A percentile compares a stretch with the other conserved stretches of the same genome.
These are phyloP conservation scores for Aradus depressus DNA, from an alignment of 2,888 invertebrate species.

Conservation along the genomic window DNA sequence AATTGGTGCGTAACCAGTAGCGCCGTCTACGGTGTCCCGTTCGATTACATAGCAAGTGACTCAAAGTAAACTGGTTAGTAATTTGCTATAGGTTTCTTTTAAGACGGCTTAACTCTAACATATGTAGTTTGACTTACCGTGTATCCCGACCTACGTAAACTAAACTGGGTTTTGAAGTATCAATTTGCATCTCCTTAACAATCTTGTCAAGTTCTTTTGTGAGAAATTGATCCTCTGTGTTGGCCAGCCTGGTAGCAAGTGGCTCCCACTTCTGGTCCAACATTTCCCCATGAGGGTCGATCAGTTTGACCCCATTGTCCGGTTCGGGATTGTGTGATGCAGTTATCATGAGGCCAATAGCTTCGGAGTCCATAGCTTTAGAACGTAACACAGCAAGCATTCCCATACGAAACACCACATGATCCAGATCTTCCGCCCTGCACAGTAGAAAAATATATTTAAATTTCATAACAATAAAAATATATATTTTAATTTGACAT, in stretches of 20 bases:
- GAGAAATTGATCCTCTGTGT: conserved; percentile 60
- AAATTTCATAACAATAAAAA: conserved; percentile 9
- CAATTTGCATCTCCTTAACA: conserved; percentile 58
- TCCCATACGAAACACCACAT: conserved; percentile 92
- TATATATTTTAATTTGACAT: not conserved
- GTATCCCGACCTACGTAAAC: conserved; percentile 79
- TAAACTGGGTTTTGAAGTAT: conserved; percentile 56
- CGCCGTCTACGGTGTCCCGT: too few relatives aligned
- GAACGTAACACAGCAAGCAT: conserved; percentile 82
- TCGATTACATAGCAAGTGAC: too few relatives aligned
- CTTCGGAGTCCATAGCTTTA: conserved; percentile 65
- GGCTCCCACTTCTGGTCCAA: conserved; percentile 83
- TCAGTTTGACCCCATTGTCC: conserved; percentile 92
- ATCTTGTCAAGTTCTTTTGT: conserved; percentile 56
- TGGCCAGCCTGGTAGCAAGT: conserved; percentile 76
- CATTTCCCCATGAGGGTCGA: conserved; percentile 97
- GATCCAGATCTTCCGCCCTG: conserved; percentile 74
- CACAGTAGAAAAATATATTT: conserved; percentile 35
- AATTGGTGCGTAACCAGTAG: too few relatives aligned
- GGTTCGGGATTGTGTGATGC: conserved; percentile 96
- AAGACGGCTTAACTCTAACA: too few relatives aligned
- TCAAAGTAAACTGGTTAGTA: too few relatives aligned
- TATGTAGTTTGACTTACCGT: too few relatives aligned
- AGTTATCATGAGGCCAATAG: conserved; percentile 97
- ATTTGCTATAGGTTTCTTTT: too few relatives aligned